A percentile compares a stretch with the other conserved stretches of the same genome.
These are phyloP conservation scores for Eutrigla gurnardus DNA, from an alignment of 2,797 vertebrate genomes.

Conservation along the genomic window DNA sequence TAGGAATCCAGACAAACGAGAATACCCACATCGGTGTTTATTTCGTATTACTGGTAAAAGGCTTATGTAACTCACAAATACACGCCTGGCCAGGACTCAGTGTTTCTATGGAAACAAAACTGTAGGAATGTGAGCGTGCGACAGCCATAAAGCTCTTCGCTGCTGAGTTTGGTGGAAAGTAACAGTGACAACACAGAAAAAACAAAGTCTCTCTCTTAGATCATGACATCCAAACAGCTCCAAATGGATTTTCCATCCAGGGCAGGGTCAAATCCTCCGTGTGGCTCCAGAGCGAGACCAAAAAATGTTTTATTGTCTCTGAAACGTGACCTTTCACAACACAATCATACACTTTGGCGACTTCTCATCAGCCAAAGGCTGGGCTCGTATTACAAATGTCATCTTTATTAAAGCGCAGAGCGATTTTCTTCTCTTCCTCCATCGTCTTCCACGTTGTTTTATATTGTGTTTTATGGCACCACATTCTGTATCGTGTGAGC, in stretches of 20 bases:
- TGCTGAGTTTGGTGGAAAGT: slow-evolving; percentile 75
- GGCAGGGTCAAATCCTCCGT: slow-evolving; percentile 25
- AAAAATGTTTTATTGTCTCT: slow-evolving; percentile 43
- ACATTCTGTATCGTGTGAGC: slow-evolving; percentile 4
- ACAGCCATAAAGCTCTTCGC: slow-evolving; percentile 67
- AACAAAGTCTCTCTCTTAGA: slow-evolving; percentile 36
- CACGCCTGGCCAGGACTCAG: slow-evolving; percentile 78
- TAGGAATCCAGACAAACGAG: slow-evolving; percentile 69
- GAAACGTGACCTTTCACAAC: slow-evolving; percentile 53
- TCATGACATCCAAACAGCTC: slow-evolving; percentile 22
- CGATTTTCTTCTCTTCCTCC: slow-evolving; percentile 31
- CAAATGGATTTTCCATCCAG: slow-evolving; percentile 41
- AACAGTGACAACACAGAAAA: slow-evolving; percentile 62
- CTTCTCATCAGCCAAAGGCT: slow-evolving; percentile 50
- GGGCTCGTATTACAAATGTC: slow-evolving; percentile 56
- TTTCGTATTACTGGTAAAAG: slow-evolving; percentile 73
- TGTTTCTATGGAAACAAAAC: slow-evolving; percentile 89
- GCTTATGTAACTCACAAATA: slow-evolving; percentile 83
- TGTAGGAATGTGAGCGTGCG: slow-evolving; percentile 79
- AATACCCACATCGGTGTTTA: slow-evolving; percentile 68
- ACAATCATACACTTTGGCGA: slow-evolving; percentile 53
- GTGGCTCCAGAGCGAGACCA: slow-evolving; percentile 16
- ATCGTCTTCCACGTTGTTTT: slow-evolving; percentile 50
- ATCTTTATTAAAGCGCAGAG: slow-evolving; percentile 52
- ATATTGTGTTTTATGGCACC: slow-evolving; percentile 16